A percentile compares a stretch with the other conserved stretches of the same genome.
Evolutionary conservation across 2,888 invertebrate species (phyloP).

Genomic region (Andrena praecox): DNA sequence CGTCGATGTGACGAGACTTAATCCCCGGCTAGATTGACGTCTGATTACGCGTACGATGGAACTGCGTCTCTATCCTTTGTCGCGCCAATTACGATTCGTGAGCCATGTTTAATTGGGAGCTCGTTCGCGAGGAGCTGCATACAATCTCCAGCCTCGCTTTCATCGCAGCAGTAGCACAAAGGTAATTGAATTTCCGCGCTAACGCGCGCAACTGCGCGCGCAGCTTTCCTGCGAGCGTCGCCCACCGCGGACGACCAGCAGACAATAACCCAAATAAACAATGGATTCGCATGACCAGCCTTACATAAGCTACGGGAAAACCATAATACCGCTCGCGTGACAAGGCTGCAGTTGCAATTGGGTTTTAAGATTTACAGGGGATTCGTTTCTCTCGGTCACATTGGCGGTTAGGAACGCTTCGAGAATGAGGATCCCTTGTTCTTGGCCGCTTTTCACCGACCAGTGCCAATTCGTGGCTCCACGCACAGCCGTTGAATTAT

Average conservation of each 20-base stretch:
- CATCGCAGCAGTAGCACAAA: constrained; percentile 68
- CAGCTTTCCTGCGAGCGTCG: constrained; percentile 64
- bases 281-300: constrained; percentile 48
- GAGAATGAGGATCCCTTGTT: neutral
- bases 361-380: no score
- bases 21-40: neutral
- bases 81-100: constrained; percentile 37
- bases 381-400: no score
- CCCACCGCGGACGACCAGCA: constrained; percentile 30
- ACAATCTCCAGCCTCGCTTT: constrained; percentile 50
- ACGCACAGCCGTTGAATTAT: no score
- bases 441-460: neutral
- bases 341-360: neutral
- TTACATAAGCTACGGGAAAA: constrained; percentile 40
- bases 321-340: constrained; percentile 21
- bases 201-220: constrained; percentile 44
- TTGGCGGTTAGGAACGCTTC: neutral
- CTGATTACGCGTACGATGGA: neutral
- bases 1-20: neutral
- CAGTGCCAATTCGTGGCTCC: neutral
- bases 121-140: constrained; percentile 57
- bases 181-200: constrained; percentile 78
- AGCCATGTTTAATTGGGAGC: constrained; percentile 59
- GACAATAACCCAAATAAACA: constrained; percentile 71
- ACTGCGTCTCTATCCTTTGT: constrained; percentile 15